A percentile compares a stretch with the other conserved stretches of the same genome.
Evolutionary conservation across 2,888 invertebrate genomes (phyloP).

Genomic region (Tenthredo amoena): DNA sequence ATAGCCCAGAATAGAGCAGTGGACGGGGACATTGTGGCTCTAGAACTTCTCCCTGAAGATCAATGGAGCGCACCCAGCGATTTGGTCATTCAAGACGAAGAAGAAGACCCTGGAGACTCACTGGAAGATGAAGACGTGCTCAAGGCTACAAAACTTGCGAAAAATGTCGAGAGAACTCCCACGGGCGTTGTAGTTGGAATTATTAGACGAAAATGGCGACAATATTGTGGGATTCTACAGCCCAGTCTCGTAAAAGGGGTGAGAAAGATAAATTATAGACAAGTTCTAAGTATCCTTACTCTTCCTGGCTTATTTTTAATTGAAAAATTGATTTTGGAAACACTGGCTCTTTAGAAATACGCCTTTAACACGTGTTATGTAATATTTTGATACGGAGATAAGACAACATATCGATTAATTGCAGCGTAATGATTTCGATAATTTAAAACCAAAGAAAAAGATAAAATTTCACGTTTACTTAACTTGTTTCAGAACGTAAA

Average conservation of each 20-base stretch:
- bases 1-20: constrained; percentile 94
- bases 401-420: neutral
- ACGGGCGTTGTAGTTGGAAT: constrained; percentile 95
- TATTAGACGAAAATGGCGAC: constrained; percentile 97
- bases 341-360: neutral
- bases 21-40: constrained; percentile 95
- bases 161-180: constrained; percentile 65
- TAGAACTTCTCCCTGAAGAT: constrained; percentile 92
- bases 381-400: neutral
- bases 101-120: constrained; percentile 84
- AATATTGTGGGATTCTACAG: constrained; percentile 97
- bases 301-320: neutral
- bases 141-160: constrained; percentile 66
- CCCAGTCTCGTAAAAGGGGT: constrained; percentile 86
- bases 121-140: constrained; percentile 82
- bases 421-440: neutral
- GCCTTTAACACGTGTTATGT: neutral
- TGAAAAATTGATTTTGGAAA: neutral
- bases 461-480: neutral
- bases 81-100: constrained; percentile 88
- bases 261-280: constrained; percentile 54
- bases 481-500: constrained; percentile 77
- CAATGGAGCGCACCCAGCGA: constrained; percentile 96
- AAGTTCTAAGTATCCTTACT: neutral
- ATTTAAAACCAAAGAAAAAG: neutral